Evolutionary conservation across 2,113 vertebrate genomes (phyloP).

Genomic region (Colius striatus): DNA sequence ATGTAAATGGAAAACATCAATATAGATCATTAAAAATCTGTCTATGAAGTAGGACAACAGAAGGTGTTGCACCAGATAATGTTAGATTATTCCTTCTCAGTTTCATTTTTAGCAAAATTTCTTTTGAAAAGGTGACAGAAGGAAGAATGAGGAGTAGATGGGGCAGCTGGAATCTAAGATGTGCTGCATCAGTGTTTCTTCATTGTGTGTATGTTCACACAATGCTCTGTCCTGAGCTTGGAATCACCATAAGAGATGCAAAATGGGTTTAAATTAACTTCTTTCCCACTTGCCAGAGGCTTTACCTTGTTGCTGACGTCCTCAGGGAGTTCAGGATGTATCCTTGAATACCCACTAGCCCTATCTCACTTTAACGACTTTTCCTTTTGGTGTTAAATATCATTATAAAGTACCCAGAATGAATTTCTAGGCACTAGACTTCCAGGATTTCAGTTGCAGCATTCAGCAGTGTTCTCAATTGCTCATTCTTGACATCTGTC

Average conservation of each 20-base stretch:
- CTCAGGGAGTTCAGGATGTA: not conserved
- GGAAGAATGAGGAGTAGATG: not conserved
- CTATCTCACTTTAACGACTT: not conserved
- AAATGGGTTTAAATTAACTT: not conserved
- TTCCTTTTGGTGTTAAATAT: not conserved
- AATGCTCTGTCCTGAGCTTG: not conserved
- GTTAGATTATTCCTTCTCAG: not conserved
- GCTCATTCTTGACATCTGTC: not conserved
- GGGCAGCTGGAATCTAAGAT: not conserved
- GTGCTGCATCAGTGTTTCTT: not conserved
- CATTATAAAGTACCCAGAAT: not conserved
- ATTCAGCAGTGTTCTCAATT: not conserved
- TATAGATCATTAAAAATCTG: not conserved
- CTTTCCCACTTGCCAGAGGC: not conserved
- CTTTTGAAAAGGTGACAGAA: not conserved
- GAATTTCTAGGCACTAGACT: not conserved
- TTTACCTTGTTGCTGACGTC: not conserved
- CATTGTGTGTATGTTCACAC: not conserved
- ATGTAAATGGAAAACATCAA: not conserved
- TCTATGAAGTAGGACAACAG: not conserved
- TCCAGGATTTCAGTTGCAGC: not conserved
- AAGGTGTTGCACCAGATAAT: not conserved
- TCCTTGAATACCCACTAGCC: not conserved
- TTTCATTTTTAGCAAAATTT: not conserved
- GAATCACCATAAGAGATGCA: not conserved